Evolutionary conservation across 1,140 invertebrate species (phyloP).

Genomic region (Octopus bimaculoides): DNA sequence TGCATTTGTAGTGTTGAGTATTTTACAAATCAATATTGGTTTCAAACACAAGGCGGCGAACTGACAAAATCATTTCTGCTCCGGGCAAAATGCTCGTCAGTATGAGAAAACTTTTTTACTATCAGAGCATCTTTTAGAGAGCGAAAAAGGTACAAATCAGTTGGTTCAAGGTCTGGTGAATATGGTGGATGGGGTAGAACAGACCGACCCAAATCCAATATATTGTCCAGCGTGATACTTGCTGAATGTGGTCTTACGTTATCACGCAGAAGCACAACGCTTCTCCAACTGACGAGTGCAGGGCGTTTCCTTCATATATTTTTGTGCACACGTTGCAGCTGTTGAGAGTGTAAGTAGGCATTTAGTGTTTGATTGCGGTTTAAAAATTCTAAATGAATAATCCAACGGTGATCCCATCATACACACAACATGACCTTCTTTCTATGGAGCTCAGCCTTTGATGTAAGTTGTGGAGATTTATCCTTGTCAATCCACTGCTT

Average conservation of each 20-base stretch:
- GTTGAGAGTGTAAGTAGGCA: background rate
- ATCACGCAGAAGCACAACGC: background rate
- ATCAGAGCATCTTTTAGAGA: too few species aligned
- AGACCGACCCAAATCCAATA: too few species aligned
- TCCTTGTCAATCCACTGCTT: background rate
- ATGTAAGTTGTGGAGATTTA: background rate
- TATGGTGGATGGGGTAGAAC: too few species aligned
- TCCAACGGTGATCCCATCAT: background rate
- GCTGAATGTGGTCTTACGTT: background rate
- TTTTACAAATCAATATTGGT: too few species aligned
- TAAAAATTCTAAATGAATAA: background rate
- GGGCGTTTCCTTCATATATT: background rate
- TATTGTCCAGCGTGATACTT: too few species aligned
- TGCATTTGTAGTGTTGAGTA: too few species aligned
- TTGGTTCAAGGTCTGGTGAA: too few species aligned
- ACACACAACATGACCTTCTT: background rate
- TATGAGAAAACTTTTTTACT: too few species aligned
- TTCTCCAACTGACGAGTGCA: background rate
- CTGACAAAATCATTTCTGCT: too few species aligned
- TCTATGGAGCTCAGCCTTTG: background rate
- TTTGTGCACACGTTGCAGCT: background rate
- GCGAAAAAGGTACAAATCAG: too few species aligned
- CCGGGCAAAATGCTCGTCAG: too few species aligned
- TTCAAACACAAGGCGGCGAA: too few species aligned
- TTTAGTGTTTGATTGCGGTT: background rate